A percentile compares a stretch with the other conserved stretches of the same genome.
phyloP scores from a whole-genome alignment of 2,888 invertebrate species.

The Orthonevra nobilis region DNA sequence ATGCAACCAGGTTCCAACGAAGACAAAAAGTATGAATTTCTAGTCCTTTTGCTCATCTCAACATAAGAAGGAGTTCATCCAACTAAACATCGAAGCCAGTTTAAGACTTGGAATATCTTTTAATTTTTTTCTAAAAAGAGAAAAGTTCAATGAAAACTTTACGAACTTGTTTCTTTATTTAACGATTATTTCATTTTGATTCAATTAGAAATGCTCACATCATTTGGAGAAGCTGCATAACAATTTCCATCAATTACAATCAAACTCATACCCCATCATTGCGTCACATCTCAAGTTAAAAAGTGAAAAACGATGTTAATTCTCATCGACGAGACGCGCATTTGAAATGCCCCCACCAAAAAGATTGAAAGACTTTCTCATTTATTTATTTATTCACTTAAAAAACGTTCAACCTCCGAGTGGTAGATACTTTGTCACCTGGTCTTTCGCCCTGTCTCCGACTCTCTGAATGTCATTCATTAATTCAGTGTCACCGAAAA shows the following conservation, averaged over 20 bases:
- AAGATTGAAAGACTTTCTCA: conserved; percentile 37
- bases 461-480: conserved; percentile 6
- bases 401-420: conserved; percentile 14
- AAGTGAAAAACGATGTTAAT: conserved; percentile 24
- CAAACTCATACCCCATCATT: conserved; percentile 5
- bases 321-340: conserved; percentile 8
- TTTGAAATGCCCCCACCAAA: conserved; percentile 3
- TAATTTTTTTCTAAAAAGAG: too few species aligned
- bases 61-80: too few species aligned
- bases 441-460: not conserved
- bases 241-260: conserved; percentile 25
- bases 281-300: conserved; percentile 15
- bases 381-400: too few species aligned
- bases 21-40: too few species aligned
- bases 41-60: too few species aligned
- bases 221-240: conserved; percentile 29
- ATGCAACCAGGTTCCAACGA: too few species aligned
- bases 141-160: conserved; percentile 10
- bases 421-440: conserved; percentile 20
- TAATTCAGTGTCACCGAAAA: conserved; percentile 18
- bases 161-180: not conserved
- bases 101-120: too few species aligned
- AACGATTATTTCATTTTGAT: conserved; percentile 34
- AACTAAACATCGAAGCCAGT: too few species aligned
- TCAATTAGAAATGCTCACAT: conserved; percentile 33